Base-by-base conservation (phyloP, 2,888 invertebrate species). In the Pheosia gnoma region DNA sequence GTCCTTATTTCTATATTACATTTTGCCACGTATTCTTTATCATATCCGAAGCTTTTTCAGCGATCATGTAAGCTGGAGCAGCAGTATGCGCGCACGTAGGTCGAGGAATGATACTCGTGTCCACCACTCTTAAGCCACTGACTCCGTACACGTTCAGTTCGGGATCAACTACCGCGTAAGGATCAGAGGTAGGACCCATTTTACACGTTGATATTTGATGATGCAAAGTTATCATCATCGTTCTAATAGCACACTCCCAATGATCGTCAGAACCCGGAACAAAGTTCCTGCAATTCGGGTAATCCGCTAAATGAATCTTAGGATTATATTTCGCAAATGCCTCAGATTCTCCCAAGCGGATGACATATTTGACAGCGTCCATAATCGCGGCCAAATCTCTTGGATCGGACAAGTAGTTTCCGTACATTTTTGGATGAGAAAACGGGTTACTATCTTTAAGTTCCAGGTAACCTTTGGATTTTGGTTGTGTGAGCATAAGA, bases 321-420 rank as follows among this genome's bases (percentile, higher is more conserved):
- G 95, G 88, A 4, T 94, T 94, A 62, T 95, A 94, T 54, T 93
- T 94, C 70, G 90, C 91, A 81, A 97, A 95, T 0, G 95, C 89
- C 1, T 94, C 91, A 1, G 95, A 95, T 70, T 94, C 80, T 0
- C 94, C 92, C 5, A 97, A 84, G 60, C 94, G 89, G 56, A 96
- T 94, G 0, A 95, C 85, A 64, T 95, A 94, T 79, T 95, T 95
- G 5, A 96, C 91, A 37, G 95, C 96, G 62, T 94, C 94, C 41
- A 95, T 86, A 25, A 96, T 70, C 0, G 95, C 94, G 13, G 92
- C 90, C 56, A 95, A 82, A 74, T 97, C 94, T 61, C 94, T 91
- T 11, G 95, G 94, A 79, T 97, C 95, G 0, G 95, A 94, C 63
- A 98, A 95, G 81, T 98, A 98, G 75, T 98, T 97, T 0, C 97